Percentiles rank a stretch among this genome's conserved stretches.
Evolutionary conservation across 2,888 invertebrate species (phyloP).

Genomic region (Metalampra italica): DNA sequence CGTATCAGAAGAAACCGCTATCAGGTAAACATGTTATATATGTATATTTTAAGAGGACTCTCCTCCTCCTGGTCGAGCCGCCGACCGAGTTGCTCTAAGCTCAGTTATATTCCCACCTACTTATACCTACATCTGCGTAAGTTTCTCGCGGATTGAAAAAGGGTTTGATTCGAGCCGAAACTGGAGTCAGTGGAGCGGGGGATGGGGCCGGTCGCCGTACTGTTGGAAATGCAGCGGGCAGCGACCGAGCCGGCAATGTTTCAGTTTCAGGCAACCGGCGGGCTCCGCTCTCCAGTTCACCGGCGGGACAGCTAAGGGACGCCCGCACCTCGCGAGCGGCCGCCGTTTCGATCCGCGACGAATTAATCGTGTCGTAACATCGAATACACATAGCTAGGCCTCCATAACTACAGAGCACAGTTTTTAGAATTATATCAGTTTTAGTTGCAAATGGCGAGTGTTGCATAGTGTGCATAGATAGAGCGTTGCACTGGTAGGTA

Average conservation of each 20-base stretch:
- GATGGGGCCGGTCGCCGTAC: background rate
- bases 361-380: background rate
- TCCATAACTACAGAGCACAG: background rate
- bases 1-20: no score
- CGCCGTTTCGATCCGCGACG: background rate
- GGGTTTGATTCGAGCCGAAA: slow-evolving; percentile 8
- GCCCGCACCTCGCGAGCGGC: slow-evolving; percentile 28
- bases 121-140: background rate
- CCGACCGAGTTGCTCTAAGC: no score
- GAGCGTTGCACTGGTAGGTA: slow-evolving; percentile 40
- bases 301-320: slow-evolving; percentile 38
- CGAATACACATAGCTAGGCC: background rate
- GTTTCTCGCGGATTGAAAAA: background rate
- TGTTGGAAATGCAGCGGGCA: slow-evolving; percentile 4
- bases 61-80: no score
- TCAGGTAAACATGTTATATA: no score
- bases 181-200: slow-evolving; percentile 6
- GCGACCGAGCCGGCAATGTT: slow-evolving; percentile 27
- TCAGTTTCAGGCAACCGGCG: slow-evolving; percentile 30
- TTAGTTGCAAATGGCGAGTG: background rate
- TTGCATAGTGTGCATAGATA: slow-evolving; percentile 11
- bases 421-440: background rate
- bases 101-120: no score
- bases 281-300: slow-evolving; percentile 32
- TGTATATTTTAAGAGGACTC: no score